Evolutionary conservation across 2,113 vertebrate species (phyloP).

Genomic region (Oxygymnocypris stewartii): DNA sequence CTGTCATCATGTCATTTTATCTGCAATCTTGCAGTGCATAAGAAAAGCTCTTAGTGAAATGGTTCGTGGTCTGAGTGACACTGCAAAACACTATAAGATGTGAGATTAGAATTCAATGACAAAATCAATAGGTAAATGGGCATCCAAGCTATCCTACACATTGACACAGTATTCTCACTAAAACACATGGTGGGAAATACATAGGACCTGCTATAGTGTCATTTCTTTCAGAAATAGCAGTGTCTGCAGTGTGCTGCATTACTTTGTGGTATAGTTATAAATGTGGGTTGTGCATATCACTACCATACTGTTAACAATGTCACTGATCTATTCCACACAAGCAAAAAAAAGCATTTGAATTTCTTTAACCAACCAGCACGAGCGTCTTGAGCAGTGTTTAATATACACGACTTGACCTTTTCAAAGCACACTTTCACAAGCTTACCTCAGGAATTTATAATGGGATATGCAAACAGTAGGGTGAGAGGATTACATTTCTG

Average conservation of each 20-base stretch:
- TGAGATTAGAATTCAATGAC: not conserved
- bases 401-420: constrained; percentile 17
- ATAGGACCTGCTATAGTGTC: not conserved
- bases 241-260: not conserved
- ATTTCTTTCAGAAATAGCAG: not conserved
- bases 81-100: not conserved
- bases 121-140: not conserved
- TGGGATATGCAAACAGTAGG: not conserved
- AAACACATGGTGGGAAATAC: not conserved
- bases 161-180: not conserved
- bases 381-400: not conserved
- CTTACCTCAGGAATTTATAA: not conserved
- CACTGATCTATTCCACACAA: not conserved
- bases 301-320: not conserved
- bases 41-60: constrained; percentile 45
- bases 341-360: not conserved
- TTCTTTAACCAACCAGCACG: not conserved
- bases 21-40: constrained; percentile 4
- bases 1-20: constrained; percentile 36
- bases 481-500: not conserved
- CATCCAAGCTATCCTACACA: not conserved
- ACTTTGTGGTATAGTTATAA: not conserved
- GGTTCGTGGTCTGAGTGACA: constrained; percentile 24
- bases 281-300: not conserved
- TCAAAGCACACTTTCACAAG: not conserved